Evolutionary conservation across 2,888 invertebrate species (phyloP).

Genomic region (Micoletzkya japonica): DNA sequence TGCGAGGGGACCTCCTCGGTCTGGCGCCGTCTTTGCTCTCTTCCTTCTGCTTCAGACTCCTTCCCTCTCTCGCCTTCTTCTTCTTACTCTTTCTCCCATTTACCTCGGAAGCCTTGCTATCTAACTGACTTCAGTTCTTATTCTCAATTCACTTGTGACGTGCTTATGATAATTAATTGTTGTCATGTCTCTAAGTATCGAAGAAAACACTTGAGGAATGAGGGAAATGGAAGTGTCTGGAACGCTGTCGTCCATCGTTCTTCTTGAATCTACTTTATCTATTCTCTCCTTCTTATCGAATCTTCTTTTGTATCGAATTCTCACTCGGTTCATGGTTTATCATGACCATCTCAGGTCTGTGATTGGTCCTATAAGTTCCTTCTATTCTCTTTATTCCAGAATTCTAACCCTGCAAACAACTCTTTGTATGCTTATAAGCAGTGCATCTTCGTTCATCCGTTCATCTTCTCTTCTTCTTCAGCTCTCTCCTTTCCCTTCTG

Average conservation of each 20-base stretch:
- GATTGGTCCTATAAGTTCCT: not conserved
- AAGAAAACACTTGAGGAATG: not conserved
- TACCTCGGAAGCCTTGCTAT: too few relatives aligned
- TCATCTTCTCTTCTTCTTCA: not conserved
- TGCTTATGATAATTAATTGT: conserved; percentile 1
- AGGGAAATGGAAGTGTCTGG: not conserved
- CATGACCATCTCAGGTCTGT: conserved; percentile 24
- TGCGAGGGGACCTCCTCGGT: too few relatives aligned
- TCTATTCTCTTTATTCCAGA: not conserved
- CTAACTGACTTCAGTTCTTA: too few relatives aligned
- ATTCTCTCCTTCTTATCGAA: conserved; percentile 3
- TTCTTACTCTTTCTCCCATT: too few relatives aligned
- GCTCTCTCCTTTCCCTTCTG: not conserved
- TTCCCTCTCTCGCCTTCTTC: too few relatives aligned
- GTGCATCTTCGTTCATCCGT: not conserved
- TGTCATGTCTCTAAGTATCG: conserved; percentile 20
- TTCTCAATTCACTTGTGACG: too few relatives aligned
- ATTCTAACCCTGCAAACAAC: not conserved
- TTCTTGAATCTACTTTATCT: not conserved
- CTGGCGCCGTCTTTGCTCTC: not conserved
- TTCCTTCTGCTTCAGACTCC: too few relatives aligned
- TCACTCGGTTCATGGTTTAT: not conserved
- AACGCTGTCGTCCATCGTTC: not conserved
- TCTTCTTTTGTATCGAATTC: not conserved
- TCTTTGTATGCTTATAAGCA: not conserved